Percentiles rank a stretch among this genome's conserved stretches.
Evolutionary conservation across 2,888 invertebrate genomes (phyloP).

Genomic region (Yponomeuta plumbellus): DNA sequence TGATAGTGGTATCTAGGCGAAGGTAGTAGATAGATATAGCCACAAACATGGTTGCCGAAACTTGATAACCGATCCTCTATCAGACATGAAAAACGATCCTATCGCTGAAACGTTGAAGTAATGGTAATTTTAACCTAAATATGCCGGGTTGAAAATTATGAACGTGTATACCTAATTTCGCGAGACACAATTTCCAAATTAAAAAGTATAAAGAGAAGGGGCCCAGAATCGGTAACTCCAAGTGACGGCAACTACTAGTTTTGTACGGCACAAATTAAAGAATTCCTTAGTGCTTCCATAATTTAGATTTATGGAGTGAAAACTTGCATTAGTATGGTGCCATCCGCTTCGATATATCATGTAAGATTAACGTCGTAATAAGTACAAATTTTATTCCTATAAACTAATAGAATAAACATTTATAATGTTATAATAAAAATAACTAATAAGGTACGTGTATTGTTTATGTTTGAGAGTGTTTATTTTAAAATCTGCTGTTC

Average conservation of each 20-base stretch:
- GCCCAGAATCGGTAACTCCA: background rate
- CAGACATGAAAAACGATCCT: too few relatives aligned
- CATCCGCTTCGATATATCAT: conserved; percentile 20
- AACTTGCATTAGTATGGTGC: conserved; percentile 18
- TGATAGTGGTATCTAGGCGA: background rate
- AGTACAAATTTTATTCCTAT: conserved; percentile 21
- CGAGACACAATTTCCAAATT: background rate
- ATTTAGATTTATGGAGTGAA: conserved; percentile 17
- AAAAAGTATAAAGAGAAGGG: background rate
- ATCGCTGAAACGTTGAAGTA: too few relatives aligned
- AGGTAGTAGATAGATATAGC: background rate
- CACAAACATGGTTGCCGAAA: background rate
- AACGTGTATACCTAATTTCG: background rate
- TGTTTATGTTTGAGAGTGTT: background rate
- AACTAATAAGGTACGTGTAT: background rate
- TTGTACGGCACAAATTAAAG: conserved; percentile 40
- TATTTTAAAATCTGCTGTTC: background rate
- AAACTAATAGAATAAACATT: background rate
- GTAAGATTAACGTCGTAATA: conserved; percentile 18
- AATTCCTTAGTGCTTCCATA: conserved; percentile 63
- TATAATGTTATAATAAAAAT: background rate
- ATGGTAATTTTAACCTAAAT: too few relatives aligned
- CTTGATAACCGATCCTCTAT: too few relatives aligned
- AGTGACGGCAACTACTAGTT: conserved; percentile 28
- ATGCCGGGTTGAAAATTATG: too few relatives aligned